A percentile compares a stretch with the other conserved stretches of the same genome.
Evolutionary conservation across 2,797 vertebrate genomes (phyloP).

Genomic region (Danio jaintianensis): DNA sequence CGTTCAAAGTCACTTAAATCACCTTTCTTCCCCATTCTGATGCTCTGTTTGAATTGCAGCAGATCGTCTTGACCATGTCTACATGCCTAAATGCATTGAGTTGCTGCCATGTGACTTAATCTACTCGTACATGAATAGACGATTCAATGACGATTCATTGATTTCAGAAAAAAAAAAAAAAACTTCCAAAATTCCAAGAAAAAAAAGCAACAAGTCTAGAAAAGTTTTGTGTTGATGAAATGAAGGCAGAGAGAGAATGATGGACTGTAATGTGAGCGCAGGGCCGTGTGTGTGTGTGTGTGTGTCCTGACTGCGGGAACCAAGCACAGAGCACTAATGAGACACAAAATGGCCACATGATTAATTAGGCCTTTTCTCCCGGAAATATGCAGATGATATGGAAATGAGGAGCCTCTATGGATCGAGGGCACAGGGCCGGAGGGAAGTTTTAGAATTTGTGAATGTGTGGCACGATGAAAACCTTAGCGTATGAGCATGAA

Average conservation of each 20-base stretch:
- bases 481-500: too few species aligned
- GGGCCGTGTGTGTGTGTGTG: conserved; percentile 38
- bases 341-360: conserved; percentile 75
- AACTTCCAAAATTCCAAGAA: too few species aligned
- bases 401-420: conserved; percentile 63
- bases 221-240: neutral
- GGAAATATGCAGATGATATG: conserved; percentile 76
- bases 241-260: neutral
- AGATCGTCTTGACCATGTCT: too few species aligned
- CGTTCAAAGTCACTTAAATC: too few species aligned
- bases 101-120: too few species aligned
- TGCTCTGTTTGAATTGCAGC: too few species aligned
- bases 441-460: conserved; percentile 12
- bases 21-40: too few species aligned
- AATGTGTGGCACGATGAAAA: neutral
- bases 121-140: too few species aligned
- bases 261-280: conserved; percentile 24
- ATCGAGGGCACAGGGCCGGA: conserved; percentile 26
- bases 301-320: conserved; percentile 57
- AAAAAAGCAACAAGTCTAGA: neutral
- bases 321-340: conserved; percentile 65
- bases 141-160: too few species aligned
- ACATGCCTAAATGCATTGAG: too few species aligned
- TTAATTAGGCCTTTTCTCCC: conserved; percentile 75
- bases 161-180: neutral